Percentiles rank a stretch among this genome's conserved stretches.
Conservation (phyloP, 2,113 vertebrate genomes). For the Paramisgurnus dabryanus region DNA sequence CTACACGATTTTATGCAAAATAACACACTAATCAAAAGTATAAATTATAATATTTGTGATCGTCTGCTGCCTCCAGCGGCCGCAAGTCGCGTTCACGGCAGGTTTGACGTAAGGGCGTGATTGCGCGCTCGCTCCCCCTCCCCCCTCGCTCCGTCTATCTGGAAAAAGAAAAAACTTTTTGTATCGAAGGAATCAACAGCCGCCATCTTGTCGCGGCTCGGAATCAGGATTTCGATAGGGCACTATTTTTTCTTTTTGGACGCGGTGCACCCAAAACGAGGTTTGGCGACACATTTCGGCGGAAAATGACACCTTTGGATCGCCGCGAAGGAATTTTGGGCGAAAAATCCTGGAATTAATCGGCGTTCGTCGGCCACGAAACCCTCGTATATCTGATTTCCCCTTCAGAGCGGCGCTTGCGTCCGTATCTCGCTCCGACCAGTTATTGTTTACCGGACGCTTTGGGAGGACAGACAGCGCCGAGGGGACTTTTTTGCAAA, state of each 20-base stretch:
- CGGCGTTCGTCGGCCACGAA: slow-evolving; percentile 72
- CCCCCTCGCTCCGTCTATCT: slow-evolving; percentile 74
- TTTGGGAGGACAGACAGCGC: slow-evolving; percentile 57
- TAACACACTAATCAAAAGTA: not conserved
- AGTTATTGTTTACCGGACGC: slow-evolving; percentile 70
- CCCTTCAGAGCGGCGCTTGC: slow-evolving; percentile 76
- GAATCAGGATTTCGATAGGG: slow-evolving; percentile 84
- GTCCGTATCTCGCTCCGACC: slow-evolving; percentile 69
- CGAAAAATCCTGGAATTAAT: slow-evolving; percentile 67
- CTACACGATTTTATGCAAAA: not conserved
- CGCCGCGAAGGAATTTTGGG: slow-evolving; percentile 66
- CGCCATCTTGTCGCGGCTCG: slow-evolving; percentile 95
- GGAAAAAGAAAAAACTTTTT: slow-evolving; percentile 88
- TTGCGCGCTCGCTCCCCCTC: slow-evolving; percentile 83
- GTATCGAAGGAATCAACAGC: slow-evolving; percentile 94
- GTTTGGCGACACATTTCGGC: slow-evolving; percentile 69
- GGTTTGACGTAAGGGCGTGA: slow-evolving; percentile 76
- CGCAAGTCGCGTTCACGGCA: slow-evolving; percentile 15
- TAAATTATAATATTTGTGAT: slow-evolving; percentile 2
- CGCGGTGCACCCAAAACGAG: slow-evolving; percentile 68
- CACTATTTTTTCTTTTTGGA: slow-evolving; percentile 69
- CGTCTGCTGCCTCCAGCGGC: slow-evolving; percentile 65
- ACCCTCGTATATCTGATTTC: slow-evolving; percentile 76
- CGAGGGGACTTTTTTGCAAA: slow-evolving; percentile 63
- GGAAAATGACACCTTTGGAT: slow-evolving; percentile 61